Evolutionary conservation across 1,140 invertebrate species (phyloP).

Genomic region (Thaumatotibia leucotreta): DNA sequence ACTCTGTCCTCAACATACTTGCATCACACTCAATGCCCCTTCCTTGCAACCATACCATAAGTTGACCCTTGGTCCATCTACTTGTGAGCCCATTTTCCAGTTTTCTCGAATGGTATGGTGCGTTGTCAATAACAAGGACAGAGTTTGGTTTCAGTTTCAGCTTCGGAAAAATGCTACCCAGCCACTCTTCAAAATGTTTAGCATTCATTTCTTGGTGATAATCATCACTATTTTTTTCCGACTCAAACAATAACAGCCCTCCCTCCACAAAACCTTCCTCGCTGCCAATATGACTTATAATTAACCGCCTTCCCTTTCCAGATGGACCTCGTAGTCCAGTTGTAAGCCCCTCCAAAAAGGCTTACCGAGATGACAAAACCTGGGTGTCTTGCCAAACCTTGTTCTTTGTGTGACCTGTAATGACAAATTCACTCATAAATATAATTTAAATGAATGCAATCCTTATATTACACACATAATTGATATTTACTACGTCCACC

Average conservation of each 20-base stretch:
- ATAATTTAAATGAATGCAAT: no score
- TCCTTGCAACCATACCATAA: background rate
- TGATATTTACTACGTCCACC: no score
- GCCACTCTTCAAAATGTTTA: slow-evolving; percentile 22
- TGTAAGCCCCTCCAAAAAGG: no score
- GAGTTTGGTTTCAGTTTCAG: slow-evolving; percentile 19
- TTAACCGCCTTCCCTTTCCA: slow-evolving; percentile 39
- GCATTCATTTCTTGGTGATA: slow-evolving; percentile 30
- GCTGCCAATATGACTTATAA: slow-evolving; percentile 38
- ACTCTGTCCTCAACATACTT: background rate
- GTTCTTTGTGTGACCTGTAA: background rate
- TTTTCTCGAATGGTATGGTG: no score
- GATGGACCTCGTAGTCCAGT: slow-evolving; percentile 19
- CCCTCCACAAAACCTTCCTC: slow-evolving; percentile 38
- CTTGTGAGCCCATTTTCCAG: background rate
- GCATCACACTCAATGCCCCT: no score
- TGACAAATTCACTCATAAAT: no score
- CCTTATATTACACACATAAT: no score
- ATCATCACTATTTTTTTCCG: slow-evolving; percentile 26
- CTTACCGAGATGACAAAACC: no score
- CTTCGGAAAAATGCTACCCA: slow-evolving; percentile 15
- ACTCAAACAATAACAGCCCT: slow-evolving; percentile 34
- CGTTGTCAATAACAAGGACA: slow-evolving; percentile 1
- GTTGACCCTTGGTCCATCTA: background rate
- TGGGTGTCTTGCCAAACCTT: no score